phyloP scores from a whole-genome alignment of 2,113 vertebrate genomes.

The Forbesichthys papilliferus region DNA sequence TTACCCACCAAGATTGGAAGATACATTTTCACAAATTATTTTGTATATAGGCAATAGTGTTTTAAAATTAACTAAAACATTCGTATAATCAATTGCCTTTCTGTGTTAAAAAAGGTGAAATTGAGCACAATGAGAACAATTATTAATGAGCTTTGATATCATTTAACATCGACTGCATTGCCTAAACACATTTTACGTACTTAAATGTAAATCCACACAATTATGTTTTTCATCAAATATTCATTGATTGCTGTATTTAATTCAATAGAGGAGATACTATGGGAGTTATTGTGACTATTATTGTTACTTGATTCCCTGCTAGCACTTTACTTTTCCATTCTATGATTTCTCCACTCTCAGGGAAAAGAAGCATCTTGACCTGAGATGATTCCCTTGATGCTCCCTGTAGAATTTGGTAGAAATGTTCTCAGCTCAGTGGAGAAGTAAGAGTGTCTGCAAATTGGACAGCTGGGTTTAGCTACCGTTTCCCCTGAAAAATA shows the following conservation, averaged over 20 bases:
- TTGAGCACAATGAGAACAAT: too few relatives aligned
- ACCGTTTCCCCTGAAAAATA: background rate
- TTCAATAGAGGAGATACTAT: background rate
- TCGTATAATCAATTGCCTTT: too few relatives aligned
- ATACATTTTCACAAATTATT: too few relatives aligned
- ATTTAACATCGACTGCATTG: too few relatives aligned
- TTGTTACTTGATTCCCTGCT: conserved; percentile 38
- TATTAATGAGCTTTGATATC: too few relatives aligned
- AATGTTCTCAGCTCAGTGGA: conserved; percentile 28
- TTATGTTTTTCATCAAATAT: too few relatives aligned
- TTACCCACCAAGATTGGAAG: background rate
- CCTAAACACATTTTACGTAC: too few relatives aligned
- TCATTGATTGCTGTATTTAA: too few relatives aligned
- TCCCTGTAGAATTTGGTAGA: conserved; percentile 27
- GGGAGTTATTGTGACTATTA: conserved; percentile 19
- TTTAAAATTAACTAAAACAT: background rate
- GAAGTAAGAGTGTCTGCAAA: conserved; percentile 20
- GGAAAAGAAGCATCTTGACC: conserved; percentile 18
- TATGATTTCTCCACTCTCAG: conserved; percentile 1
- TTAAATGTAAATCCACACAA: too few relatives aligned
- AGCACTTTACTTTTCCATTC: conserved; percentile 12
- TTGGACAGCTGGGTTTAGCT: background rate
- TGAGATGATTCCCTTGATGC: conserved; percentile 4
- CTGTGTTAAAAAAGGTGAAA: too few relatives aligned
- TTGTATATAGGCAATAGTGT: background rate